Percentiles rank a stretch among this genome's conserved stretches.
phyloP scores from a whole-genome alignment of 2,888 invertebrate species.

The Drosophila kuntzei region DNA sequence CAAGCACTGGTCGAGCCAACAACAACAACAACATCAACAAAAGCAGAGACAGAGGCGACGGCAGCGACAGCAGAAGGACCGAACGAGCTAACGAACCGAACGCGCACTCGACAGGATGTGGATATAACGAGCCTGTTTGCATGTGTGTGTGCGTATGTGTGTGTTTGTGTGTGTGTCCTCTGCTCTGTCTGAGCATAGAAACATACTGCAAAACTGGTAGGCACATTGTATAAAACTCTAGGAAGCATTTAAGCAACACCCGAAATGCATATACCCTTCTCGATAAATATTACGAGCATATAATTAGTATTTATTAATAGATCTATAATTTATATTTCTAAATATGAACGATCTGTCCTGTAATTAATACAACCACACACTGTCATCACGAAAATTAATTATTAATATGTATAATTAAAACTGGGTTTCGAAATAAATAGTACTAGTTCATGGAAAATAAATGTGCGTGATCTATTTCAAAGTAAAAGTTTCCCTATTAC shows the following conservation, averaged over 20 bases:
- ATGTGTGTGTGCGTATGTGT: conserved; percentile 6
- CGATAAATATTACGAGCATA: neutral
- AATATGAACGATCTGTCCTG: neutral
- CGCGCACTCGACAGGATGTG: conserved; percentile 75
- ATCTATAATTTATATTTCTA: neutral
- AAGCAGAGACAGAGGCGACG: conserved; percentile 11
- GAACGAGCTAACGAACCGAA: conserved; percentile 75
- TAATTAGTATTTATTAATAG: neutral
- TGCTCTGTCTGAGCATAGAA: conserved; percentile 53
- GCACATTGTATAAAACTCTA: conserved; percentile 25
- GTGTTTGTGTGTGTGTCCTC: conserved; percentile 23
- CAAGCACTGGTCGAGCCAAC: conserved; percentile 23
- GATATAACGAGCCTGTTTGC: conserved; percentile 62
- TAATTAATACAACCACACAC: neutral
- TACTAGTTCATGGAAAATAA: neutral
- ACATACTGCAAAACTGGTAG: conserved; percentile 58
- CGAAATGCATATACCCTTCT: conserved; percentile 38
- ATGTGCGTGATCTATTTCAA: neutral
- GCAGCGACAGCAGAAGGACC: conserved; percentile 43
- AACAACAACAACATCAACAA: conserved; percentile 19
- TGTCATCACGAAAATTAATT: conserved; percentile 3
- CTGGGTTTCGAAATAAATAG: neutral
- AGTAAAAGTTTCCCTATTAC: no score
- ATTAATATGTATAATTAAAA: neutral
- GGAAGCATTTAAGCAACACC: neutral